Evolutionary conservation across 1,140 invertebrate species (phyloP), one percentile per base, ranked within the genome.

Genomic region (Plodia interpunctella): DNA sequence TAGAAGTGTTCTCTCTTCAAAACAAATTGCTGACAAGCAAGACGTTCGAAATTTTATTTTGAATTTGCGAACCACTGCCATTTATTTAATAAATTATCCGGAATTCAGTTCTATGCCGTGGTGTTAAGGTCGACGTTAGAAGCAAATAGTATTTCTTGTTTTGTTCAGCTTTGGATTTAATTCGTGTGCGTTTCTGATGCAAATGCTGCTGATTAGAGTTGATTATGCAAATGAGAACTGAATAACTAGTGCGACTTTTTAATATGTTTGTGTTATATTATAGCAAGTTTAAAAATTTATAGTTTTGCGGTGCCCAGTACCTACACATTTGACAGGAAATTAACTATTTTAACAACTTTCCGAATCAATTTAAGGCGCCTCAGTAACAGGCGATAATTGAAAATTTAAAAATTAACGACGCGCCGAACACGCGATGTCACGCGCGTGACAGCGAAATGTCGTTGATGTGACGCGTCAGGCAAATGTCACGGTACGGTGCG

Each of bases 21-120:
- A 87, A 88, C 82, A 87, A 88, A 88, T 88, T 88, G 85, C 85
- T 88, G 85, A 85, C 85, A 88, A 81, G 78, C 78, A 77, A 75
- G 82, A 83, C 77, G 78, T 81, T 83, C 68, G 63, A 76, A 83
- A 84, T 78, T 69, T 80, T 80, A 76, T 81, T 83, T 83, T 77
- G 80, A 78, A 84, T 85, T 68, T 70, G 72, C 68, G 69, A 80
- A 78, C 76, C 74, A 70, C 70, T 74, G 59, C 65, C 63, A 55
- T 68, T 72, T 60, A 32, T 25, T 65, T 55, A 13, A 49, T 62
- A 44, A 67, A 61, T 30, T 44, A 63, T 55, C 10, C 25, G 13
- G 63, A 55, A 60, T 62, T 60, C 13, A 60, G 56, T 57, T 62
- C 35, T 74, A 73, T 59, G 5, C 15, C 0, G 19, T 18, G 0